A percentile compares a stretch with the other conserved stretches of the same genome.
These are phyloP conservation scores for Bhutanitis thaidina DNA, from an alignment of 2,888 invertebrate genomes.

Conservation along the genomic window DNA sequence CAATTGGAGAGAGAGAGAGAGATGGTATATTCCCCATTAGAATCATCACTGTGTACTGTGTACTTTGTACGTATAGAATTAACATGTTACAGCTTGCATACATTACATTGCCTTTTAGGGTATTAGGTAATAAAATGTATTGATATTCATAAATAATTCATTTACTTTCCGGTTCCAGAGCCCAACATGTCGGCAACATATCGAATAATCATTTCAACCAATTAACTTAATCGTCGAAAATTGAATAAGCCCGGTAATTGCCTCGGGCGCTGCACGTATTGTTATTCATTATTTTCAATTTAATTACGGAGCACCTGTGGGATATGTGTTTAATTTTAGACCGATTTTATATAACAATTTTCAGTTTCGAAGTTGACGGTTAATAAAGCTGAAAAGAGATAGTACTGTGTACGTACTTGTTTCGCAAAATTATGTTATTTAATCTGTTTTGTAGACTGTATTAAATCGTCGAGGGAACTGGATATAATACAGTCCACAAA, in stretches of 20 bases:
- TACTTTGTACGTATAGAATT: too few species aligned
- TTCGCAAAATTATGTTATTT: too few species aligned
- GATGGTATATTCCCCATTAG: too few species aligned
- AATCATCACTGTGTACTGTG: too few species aligned
- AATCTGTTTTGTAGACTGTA: too few species aligned
- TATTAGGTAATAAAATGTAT: background rate
- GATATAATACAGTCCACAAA: too few species aligned
- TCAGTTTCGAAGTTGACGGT: background rate
- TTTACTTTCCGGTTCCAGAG: background rate
- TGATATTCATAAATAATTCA: background rate
- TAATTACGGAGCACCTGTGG: conserved; percentile 12
- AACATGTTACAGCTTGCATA: too few species aligned
- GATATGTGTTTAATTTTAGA: conserved; percentile 1
- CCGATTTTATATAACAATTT: background rate
- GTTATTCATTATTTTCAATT: conserved; percentile 17
- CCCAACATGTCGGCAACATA: background rate
- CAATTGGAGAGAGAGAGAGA: too few species aligned
- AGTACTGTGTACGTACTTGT: too few species aligned
- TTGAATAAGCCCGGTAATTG: conserved; percentile 12
- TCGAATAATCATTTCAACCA: conserved; percentile 15
- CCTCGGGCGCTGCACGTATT: conserved; percentile 1
- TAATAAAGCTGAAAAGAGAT: too few species aligned
- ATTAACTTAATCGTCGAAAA: conserved; percentile 16
- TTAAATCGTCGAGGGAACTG: too few species aligned
- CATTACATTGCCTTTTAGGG: too few species aligned